phyloP scores from a whole-genome alignment of 2,113 vertebrate genomes.

The Gymnobelideus leadbeateri region DNA sequence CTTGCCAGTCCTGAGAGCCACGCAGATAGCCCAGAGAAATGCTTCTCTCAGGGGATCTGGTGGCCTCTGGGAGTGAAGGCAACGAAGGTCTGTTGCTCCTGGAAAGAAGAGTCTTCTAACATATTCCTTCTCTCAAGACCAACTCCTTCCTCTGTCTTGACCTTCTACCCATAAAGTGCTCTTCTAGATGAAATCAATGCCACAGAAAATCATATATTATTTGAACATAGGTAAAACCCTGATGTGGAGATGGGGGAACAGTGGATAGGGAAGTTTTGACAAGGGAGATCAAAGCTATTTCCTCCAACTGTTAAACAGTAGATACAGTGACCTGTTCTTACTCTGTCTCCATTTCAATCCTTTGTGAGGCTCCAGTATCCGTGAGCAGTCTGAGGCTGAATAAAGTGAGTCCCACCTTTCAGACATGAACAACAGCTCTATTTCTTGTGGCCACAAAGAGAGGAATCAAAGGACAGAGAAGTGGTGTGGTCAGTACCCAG shows the following conservation, averaged over 20 bases:
- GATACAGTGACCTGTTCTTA: conserved; percentile 24
- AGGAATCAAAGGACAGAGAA: conserved; percentile 13
- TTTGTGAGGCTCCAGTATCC: background rate
- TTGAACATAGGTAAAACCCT: conserved; percentile 2
- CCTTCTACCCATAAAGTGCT: background rate
- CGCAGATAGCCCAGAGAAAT: background rate
- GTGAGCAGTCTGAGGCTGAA: background rate
- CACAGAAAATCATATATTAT: background rate
- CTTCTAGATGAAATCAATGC: conserved; percentile 19
- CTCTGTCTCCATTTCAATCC: conserved; percentile 2
- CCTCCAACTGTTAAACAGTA: conserved; percentile 27
- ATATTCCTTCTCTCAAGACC: background rate
- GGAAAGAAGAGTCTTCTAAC: background rate
- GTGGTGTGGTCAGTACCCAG: background rate
- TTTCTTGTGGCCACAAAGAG: background rate
- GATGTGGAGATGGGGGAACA: background rate
- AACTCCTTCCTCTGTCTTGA: conserved; percentile 8
- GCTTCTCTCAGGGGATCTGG: background rate
- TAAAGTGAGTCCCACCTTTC: conserved; percentile 30
- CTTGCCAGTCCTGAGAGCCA: too few species aligned
- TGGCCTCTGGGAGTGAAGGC: too few species aligned
- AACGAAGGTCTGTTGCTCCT: background rate
- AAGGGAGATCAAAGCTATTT: conserved; percentile 31
- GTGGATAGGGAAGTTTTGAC: conserved; percentile 1
- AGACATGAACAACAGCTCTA: background rate